Percentiles rank a stretch among this genome's conserved stretches.
Evolutionary conservation across 2,797 vertebrate genomes (phyloP).

Genomic region (Pseudocheirus occidentalis): DNA sequence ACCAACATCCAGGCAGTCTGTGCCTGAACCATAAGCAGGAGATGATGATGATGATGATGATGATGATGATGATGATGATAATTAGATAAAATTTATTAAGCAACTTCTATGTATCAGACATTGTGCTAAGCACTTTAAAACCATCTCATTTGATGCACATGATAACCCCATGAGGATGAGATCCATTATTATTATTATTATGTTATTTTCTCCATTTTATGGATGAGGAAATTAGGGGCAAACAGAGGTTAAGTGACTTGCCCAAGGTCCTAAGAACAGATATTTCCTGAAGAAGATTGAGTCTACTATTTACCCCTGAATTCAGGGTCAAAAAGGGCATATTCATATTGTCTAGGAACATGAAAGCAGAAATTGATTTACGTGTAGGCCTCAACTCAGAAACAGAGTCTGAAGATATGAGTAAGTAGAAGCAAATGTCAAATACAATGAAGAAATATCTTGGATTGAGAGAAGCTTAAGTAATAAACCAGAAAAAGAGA

Average conservation of each 20-base stretch:
- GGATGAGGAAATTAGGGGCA: neutral
- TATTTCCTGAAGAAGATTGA: neutral
- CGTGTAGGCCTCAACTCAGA: neutral
- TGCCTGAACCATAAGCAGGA: neutral
- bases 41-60: no score
- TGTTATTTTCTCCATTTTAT: neutral
- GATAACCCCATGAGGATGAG: neutral
- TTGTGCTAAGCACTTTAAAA: neutral
- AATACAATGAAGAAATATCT: neutral
- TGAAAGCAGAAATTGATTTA: neutral
- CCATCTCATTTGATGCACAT: neutral
- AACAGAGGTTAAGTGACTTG: neutral
- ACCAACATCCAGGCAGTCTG: neutral
- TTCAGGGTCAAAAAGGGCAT: neutral
- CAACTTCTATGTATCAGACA: neutral
- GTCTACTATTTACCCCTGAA: neutral
- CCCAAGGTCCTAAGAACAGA: neutral
- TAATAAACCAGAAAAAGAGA: neutral
- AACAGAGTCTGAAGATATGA: neutral
- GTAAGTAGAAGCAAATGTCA: neutral
- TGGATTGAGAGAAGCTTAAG: neutral
- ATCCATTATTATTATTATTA: neutral
- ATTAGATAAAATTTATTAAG: neutral
- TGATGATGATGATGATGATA: no score
- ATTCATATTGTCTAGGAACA: neutral